Base-by-base conservation (phyloP, 2,797 vertebrate genomes). In the Rhinoraja longicauda region DNA sequence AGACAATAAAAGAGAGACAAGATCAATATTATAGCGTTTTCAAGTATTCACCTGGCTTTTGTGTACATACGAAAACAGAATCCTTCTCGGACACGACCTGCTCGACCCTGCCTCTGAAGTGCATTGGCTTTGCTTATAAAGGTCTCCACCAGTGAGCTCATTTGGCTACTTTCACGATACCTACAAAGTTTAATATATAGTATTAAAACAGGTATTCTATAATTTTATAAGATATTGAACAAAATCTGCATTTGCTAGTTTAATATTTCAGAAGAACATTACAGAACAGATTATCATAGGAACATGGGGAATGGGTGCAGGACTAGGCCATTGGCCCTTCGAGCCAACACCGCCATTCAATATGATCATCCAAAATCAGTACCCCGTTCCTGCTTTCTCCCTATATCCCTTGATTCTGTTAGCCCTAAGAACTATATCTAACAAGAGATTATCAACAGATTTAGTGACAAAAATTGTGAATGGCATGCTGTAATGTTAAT, bases 111-210 rank as follows among this genome's bases (percentile, higher is more conserved):
- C 93, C 99, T 97, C 95, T 99, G 99, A 93, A 99, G 96, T 93
- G 98, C 99, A 81, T 98, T 99, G 29, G 99, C 99, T 97, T 99
- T 99, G 93, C 98, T 99, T 82, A 99, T 97, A 94, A 99, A 99
- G 0, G 97, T 99, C 95, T 99, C 99, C 86, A 99, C 98, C 95
- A 99, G 95, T 62, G 98, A 99, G 93, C 98, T 99, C 98, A 99
- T 99, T 95, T 99, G 99, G 95, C 98, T 99, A 95, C 98, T 98
- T 96, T 99, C 99, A 0, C 98, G 98, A 94, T 98, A 99, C 95
- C 99, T 99, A 93, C 84, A 57, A 93, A 88, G 62, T 86, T 24
- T 67, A 32, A 59, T n/a, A 32, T 32, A 62, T 59, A 57, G 59
- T 13, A 8, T 36, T 4, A 88, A 64, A 67, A 67, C 39, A 57